phyloP scores from a whole-genome alignment of 2,113 vertebrate genomes.

The Alces alces region DNA sequence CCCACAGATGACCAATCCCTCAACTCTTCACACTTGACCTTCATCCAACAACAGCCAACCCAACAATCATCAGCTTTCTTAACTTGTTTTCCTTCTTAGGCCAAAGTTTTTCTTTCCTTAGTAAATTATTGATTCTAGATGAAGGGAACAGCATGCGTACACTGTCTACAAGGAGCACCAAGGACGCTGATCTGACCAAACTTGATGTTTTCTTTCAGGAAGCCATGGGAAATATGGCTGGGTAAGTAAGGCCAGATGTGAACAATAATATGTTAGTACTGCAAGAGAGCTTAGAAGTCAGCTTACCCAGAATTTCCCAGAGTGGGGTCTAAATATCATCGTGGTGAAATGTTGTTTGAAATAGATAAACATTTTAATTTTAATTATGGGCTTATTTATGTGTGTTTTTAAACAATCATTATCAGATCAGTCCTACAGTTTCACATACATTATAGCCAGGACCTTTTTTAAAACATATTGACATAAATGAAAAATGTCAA shows the following conservation, averaged over 20 bases:
- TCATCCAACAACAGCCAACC: background rate
- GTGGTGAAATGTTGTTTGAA: background rate
- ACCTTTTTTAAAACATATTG: background rate
- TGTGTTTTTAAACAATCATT: background rate
- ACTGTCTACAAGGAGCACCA: background rate
- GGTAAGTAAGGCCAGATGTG: background rate
- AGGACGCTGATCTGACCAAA: background rate
- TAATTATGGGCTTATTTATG: background rate
- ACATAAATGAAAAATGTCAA: background rate
- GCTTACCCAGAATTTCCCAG: background rate
- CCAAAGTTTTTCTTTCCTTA: background rate
- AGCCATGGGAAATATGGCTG: background rate
- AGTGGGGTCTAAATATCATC: background rate
- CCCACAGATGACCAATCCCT: background rate
- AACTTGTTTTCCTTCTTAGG: background rate
- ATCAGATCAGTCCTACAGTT: background rate
- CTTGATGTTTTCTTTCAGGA: conserved; percentile 30
- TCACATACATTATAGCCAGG: background rate
- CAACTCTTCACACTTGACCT: background rate
- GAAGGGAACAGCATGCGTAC: background rate
- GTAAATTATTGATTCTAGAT: background rate
- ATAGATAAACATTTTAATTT: background rate
- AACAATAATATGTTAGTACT: background rate
- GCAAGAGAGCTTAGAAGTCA: background rate
- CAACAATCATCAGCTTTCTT: background rate